Evolutionary conservation across 23 tunicate species (phyloP).

Genomic region (Halocynthia aurantium): DNA sequence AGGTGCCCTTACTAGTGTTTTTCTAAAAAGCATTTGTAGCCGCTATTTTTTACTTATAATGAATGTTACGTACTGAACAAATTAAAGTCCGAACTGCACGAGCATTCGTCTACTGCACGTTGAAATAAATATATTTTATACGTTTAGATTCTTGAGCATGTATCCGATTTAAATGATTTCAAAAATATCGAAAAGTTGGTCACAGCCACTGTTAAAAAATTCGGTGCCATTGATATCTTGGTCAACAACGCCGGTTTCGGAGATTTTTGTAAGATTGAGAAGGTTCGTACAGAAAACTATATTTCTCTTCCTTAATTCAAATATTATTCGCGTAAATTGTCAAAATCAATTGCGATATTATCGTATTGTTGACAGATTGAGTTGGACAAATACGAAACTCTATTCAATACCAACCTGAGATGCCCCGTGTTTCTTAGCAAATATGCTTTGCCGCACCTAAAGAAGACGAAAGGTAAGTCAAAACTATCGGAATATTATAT

Average conservation of each 20-base stretch:
- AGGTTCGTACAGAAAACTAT: neutral
- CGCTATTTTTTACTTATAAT: neutral
- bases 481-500: too few relatives aligned
- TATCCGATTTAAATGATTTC: constrained; percentile 10
- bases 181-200: constrained; percentile 11
- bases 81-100: too few relatives aligned
- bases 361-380: constrained; percentile 6
- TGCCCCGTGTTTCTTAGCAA: constrained; percentile 32
- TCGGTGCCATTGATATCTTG: constrained; percentile 16
- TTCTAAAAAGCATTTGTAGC: too few relatives aligned
- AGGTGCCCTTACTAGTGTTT: too few relatives aligned
- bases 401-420: constrained; percentile 23
- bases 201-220: constrained; percentile 12
- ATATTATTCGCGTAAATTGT: neutral
- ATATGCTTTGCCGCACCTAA: constrained; percentile 20
- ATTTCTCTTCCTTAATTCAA: neutral
- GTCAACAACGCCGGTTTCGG: constrained; percentile 19
- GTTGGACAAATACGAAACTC: constrained; percentile 13
- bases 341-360: neutral
- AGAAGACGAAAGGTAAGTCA: constrained; percentile 28
- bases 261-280: neutral
- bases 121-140: too few relatives aligned
- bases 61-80: too few relatives aligned
- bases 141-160: neutral
- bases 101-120: too few relatives aligned